Evolutionary conservation across 2,113 vertebrate genomes (phyloP).

Genomic region (Lepisosteus oculatus): DNA sequence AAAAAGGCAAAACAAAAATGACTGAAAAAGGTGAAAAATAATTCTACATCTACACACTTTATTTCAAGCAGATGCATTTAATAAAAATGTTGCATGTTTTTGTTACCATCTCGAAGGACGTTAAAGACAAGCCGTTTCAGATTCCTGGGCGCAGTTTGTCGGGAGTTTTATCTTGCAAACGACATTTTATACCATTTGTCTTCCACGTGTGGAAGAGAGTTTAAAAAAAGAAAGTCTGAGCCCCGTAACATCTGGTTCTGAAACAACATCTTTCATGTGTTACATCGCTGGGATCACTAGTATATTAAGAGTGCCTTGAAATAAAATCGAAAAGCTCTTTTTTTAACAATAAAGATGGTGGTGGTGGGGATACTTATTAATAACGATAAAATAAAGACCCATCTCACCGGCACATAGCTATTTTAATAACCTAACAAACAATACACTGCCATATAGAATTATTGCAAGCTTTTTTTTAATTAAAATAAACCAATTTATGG

Average conservation of each 20-base stretch:
- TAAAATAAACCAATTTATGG: no score
- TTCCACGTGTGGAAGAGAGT: slow-evolving; percentile 14
- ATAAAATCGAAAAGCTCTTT: slow-evolving; percentile 4
- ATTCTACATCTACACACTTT: not conserved
- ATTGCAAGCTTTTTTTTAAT: no score
- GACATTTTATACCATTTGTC: slow-evolving; percentile 4
- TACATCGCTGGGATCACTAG: slow-evolving; percentile 13
- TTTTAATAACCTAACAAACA: no score
- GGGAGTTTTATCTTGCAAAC: not conserved
- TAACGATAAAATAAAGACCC: no score
- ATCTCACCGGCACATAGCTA: no score
- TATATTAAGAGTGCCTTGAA: slow-evolving; percentile 13
- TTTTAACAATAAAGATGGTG: slow-evolving; percentile 4
- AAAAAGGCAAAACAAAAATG: no score
- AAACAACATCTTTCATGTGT: slow-evolving; percentile 29
- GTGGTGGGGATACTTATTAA: no score
- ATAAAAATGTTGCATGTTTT: not conserved
- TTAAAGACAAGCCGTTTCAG: not conserved
- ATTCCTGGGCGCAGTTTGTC: not conserved
- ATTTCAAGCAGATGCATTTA: not conserved
- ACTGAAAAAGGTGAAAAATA: not conserved
- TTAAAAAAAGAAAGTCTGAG: slow-evolving; percentile 15
- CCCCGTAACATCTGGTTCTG: slow-evolving; percentile 12
- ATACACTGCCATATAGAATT: no score
- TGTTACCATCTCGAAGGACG: no score